Evolutionary conservation across 2,797 vertebrate genomes (phyloP), one percentile per base, ranked within the genome.

Genomic region (Sebastes kiyomatsui): DNA sequence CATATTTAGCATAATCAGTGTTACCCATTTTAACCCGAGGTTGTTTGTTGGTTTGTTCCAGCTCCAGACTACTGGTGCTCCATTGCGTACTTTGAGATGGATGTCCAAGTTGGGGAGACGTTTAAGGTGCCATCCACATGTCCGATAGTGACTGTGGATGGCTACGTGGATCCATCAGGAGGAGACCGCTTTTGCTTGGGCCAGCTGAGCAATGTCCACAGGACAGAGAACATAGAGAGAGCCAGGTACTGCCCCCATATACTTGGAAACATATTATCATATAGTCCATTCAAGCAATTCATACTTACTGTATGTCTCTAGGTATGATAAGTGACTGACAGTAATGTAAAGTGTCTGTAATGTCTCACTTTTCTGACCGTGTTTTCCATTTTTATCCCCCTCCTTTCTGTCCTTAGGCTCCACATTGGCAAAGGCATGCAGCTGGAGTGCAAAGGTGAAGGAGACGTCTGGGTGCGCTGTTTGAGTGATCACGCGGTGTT

Each of bases 61-160:
- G 98, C 97, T 88, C 98, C 98, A 58, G 98, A 99, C 20, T 99
- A 99, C 81, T 99, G 98, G 98, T 99, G 98, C 90, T 99, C 98
- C 35, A 99, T 99, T 22, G 98, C 98, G 0, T 99, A 99, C 87
- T 99, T 99, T 73, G 98, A 99, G 93, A 99, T 99, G 98, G 98
- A 99, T 3, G 98, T 99, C 77, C 98, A 99, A 87, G 98, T 99
- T 8, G 98, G 98, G 20, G 98, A 99, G 89, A 99, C 98, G 0
- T 99, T 99, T 69, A 99, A 99, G 89, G 98, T 99, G 72, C 98
- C 97, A 16, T 99, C 98, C 8, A 98, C 96, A 86, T 99, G 98
- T 80, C 98, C 98, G 0, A 89, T 98, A 13, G 98, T 99, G 75
- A 99, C 98, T 0, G 98, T 99, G 69, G 98, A 99, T 13, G 98